Evolutionary conservation across 1,140 invertebrate species (phyloP), one percentile per base, ranked within the genome.

Genomic region (Drosophila cardini): DNA sequence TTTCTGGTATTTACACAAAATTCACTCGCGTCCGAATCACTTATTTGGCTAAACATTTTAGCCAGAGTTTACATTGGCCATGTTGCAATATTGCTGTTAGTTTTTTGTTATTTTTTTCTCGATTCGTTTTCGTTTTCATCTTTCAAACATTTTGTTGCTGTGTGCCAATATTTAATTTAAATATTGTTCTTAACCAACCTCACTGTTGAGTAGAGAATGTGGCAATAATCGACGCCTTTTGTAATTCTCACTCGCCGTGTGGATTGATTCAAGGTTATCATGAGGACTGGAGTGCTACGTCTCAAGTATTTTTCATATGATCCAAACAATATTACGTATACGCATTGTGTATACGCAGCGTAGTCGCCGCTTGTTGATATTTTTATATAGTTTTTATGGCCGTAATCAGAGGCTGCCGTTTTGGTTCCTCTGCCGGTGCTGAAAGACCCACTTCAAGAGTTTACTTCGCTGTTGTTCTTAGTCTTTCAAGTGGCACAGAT

Each of bases 91-190:
- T 26, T 26, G 0, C 21, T 4, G 21, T 0, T 26, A 26, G 21
- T 26, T 26, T 21, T 26, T 4, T 26, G 21, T 26, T 26, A 4
- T 26, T 26, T 26, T 26, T 26, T 4, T 4, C 2, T 26, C n/a
- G n/a, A n/a, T 62, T 32, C 50, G 30, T 46, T 60, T 56, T 68
- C 38, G 52, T 56, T 64, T 67, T 50, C 46, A 74, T 74, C 75
- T 81, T 77, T 74, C 69, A 56, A 15, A 53, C 60, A 21, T 70
- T 21, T 55, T 32, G 56, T 40, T 9, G 38, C 58, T 72, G 79
- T 89, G 79, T 87, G 83, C 83, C 74, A 89, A 83, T 87, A 87
- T 87, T 89, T 87, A 87, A 89, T 87, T 87, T 83, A 87, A 87
- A 87, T 87, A 87, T 87, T 87, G 78, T 87, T 83, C 83, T 87